A percentile compares a stretch with the other conserved stretches of the same genome.
phyloP scores from a whole-genome alignment of 2,888 invertebrate genomes.

The Nomada flava region DNA sequence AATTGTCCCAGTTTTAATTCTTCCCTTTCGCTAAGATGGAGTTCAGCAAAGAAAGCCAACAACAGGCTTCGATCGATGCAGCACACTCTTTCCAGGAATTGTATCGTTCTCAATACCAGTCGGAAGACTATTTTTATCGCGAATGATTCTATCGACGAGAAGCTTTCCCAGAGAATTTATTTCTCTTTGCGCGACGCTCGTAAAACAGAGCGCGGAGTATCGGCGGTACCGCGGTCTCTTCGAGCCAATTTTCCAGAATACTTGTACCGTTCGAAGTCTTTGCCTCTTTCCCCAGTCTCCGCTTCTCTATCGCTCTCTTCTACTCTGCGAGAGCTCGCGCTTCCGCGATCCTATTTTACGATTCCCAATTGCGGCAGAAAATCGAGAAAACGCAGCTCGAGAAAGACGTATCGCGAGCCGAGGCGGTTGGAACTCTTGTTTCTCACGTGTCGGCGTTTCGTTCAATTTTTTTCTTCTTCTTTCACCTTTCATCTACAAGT shows the following conservation, averaged over 20 bases:
- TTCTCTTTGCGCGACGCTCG: conserved; percentile 44
- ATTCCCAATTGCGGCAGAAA: conserved; percentile 56
- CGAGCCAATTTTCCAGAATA: conserved; percentile 42
- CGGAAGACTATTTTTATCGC: conserved; percentile 30
- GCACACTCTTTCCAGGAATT: not conserved
- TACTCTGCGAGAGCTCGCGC: not conserved
- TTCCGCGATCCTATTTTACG: conserved; percentile 46
- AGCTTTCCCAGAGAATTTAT: conserved; percentile 43
- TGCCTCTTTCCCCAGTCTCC: not conserved
- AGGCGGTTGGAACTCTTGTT: conserved; percentile 38
- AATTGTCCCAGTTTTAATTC: not conserved
- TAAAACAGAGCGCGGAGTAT: conserved; percentile 28
- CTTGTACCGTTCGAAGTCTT: conserved; percentile 14
- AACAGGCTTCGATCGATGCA: not conserved
- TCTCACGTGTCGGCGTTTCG: conserved; percentile 47
- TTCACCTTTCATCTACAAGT: not conserved
- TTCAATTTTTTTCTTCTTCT: not conserved
- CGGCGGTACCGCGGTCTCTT: conserved; percentile 7
- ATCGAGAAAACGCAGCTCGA: conserved; percentile 40
- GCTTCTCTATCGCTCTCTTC: not conserved
- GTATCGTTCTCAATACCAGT: conserved; percentile 4
- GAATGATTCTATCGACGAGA: conserved; percentile 27
- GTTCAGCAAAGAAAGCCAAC: not conserved
- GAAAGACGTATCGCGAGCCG: conserved; percentile 16
- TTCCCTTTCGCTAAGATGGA: not conserved